Base-by-base conservation (phyloP, 2,797 vertebrate genomes). In the Betta splendens region DNA sequence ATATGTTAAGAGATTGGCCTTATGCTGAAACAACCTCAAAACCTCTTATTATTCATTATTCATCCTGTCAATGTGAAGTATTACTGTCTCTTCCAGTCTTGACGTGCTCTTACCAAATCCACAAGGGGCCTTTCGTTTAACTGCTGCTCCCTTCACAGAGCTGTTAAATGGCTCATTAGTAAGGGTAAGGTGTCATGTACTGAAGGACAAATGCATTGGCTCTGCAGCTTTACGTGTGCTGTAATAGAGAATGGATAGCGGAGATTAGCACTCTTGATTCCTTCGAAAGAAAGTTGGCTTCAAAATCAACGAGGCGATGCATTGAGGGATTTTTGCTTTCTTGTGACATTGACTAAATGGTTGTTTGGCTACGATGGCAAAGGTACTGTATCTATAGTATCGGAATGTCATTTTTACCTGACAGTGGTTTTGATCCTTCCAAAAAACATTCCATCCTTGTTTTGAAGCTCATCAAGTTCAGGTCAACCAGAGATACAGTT, bases 101-200 rank as follows among this genome's bases (percentile, higher is more conserved):
- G 80, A 87, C 80, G 73, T 26, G 53, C 79, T 80, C 75, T 73
- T 69, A 65, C 81, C 70, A 70, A 83, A 83, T 70, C 80, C 80
- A 71, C 72, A 68, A 77, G 80, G 74, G 83, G 67, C 72, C 75
- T 72, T 69, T 77, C 43, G 29, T 84, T 80, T 71, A 81, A 76
- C 81, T 71, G 74, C 79, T 82, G 75, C 73, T 85, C 69, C 64
- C 72, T 71, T 79, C 73, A 53, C 75, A 26, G 44, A 39, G 69
- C 80, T 64, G 80, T 73, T 87, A 86, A 88, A 89, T 81, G 83
- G 73, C 81, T 87, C 85, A 89, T 89, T 87, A 89, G 79, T 71
- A 78, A 84, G 64, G 77, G 68, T 63, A 65, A 66, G 59, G 63
- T 86, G 81, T 83, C 83, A 82, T 65, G 61, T 68, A 69, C 71